phyloP scores from a whole-genome alignment of 1,140 invertebrate species.

The Drosophila prosaltans region DNA sequence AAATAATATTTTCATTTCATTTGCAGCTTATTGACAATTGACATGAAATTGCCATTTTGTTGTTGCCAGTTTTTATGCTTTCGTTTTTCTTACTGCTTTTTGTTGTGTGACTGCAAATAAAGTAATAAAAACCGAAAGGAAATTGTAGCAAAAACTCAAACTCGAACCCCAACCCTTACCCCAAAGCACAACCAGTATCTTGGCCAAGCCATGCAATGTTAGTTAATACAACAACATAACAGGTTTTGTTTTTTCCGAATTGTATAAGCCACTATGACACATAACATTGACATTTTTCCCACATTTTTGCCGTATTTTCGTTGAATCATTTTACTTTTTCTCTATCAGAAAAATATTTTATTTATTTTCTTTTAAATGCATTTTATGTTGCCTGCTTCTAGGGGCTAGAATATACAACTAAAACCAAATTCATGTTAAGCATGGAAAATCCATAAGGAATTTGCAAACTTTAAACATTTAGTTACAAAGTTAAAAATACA shows the following conservation, averaged over 20 bases:
- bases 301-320: neutral
- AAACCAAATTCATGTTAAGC: neutral
- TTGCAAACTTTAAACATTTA: too few relatives aligned
- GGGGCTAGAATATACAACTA: neutral
- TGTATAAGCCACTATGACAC: slow-evolving; percentile 48
- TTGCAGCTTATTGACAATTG: slow-evolving; percentile 83
- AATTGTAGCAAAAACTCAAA: slow-evolving; percentile 29
- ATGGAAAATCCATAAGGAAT: neutral
- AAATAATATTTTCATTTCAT: slow-evolving; percentile 83
- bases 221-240: slow-evolving; percentile 25
- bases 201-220: slow-evolving; percentile 45
- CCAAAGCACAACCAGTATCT: neutral
- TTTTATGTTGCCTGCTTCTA: slow-evolving; percentile 31
- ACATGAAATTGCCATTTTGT: slow-evolving; percentile 71
- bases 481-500: too few relatives aligned
- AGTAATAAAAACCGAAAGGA: slow-evolving; percentile 64
- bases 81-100: slow-evolving; percentile 65
- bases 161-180: neutral
- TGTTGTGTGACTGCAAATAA: slow-evolving; percentile 77
- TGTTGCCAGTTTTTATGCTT: slow-evolving; percentile 34
- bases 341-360: slow-evolving; percentile 10
- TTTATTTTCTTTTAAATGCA: slow-evolving; percentile 45
- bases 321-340: slow-evolving; percentile 49
- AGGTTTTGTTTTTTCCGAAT: slow-evolving; percentile 23
- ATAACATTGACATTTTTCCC: slow-evolving; percentile 54